Evolutionary conservation across 92 coral and sea anemone genomes (phyloP).

Genomic region (Palythoa caribaeorum): DNA sequence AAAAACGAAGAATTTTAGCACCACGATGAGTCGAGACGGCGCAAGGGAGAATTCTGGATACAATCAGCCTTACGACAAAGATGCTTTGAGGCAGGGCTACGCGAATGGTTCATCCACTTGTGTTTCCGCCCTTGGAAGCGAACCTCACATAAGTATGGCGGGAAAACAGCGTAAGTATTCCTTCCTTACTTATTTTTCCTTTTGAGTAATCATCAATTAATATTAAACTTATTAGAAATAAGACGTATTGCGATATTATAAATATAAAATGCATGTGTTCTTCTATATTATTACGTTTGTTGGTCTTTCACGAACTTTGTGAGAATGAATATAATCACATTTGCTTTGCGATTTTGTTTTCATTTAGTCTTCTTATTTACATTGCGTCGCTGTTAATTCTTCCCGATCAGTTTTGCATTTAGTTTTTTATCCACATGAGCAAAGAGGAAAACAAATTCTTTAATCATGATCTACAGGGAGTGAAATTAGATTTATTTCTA

Average conservation of each 20-base stretch:
- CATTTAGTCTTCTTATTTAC: neutral
- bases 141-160: constrained; percentile 1
- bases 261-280: no score
- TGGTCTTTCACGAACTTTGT: no score
- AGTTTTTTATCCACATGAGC: neutral
- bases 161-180: constrained; percentile 7
- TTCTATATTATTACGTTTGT: no score
- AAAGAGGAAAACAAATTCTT: no score
- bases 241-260: neutral
- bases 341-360: neutral
- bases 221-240: no score
- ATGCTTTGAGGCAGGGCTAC: neutral
- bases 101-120: constrained; percentile 8
- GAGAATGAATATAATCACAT: no score
- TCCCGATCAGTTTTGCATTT: neutral
- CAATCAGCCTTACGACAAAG: constrained; percentile 19
- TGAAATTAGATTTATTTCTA: no score
- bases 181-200: no score
- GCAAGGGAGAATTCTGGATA: neutral
- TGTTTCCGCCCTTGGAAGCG: constrained; percentile 31
- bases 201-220: no score
- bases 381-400: neutral
- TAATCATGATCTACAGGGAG: no score
- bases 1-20: neutral
- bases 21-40: constrained; percentile 20